Percentiles rank a stretch among this genome's conserved stretches.
Conservation (phyloP, 2,797 vertebrate genomes). For the Halcyon badia region DNA sequence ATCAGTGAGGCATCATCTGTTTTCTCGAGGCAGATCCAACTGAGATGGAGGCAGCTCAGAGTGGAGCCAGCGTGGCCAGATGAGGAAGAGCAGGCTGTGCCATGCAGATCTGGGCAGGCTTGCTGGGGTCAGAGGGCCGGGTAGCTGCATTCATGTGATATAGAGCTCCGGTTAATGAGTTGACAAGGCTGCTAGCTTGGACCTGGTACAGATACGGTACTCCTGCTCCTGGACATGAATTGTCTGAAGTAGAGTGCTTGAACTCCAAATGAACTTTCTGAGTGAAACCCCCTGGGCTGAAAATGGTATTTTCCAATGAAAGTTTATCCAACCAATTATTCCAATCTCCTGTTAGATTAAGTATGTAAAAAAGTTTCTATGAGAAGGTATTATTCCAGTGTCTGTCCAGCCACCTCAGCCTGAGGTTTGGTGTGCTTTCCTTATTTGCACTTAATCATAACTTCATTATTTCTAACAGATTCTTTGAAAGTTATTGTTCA, state of each 20-base stretch:
- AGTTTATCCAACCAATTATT: conserved; percentile 15
- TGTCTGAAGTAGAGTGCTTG: not conserved
- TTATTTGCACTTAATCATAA: conserved; percentile 20
- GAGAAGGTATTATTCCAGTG: not conserved
- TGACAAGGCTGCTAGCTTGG: not conserved
- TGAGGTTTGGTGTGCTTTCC: not conserved
- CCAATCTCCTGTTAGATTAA: not conserved
- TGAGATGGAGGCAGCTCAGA: not conserved
- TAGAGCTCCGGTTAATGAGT: not conserved
- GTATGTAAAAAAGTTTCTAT: not conserved
- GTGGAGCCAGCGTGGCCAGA: accelerated
- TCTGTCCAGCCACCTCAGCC: not conserved
- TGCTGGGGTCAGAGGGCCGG: not conserved
- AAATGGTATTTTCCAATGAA: not conserved
- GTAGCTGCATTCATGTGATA: not conserved
- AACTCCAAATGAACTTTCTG: not conserved
- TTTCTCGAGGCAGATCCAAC: accelerated
- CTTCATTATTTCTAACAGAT: conserved; percentile 8
- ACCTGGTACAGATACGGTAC: not conserved
- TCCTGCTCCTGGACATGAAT: not conserved
- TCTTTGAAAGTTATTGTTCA: not conserved
- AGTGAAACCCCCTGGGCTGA: not conserved
- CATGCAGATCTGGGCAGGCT: not conserved
- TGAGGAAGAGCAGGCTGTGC: not conserved
- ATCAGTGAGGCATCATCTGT: not conserved